A percentile compares a stretch with the other conserved stretches of the same genome.
Conservation (phyloP, 2,113 vertebrate genomes). For the Lontra canadensis region DNA sequence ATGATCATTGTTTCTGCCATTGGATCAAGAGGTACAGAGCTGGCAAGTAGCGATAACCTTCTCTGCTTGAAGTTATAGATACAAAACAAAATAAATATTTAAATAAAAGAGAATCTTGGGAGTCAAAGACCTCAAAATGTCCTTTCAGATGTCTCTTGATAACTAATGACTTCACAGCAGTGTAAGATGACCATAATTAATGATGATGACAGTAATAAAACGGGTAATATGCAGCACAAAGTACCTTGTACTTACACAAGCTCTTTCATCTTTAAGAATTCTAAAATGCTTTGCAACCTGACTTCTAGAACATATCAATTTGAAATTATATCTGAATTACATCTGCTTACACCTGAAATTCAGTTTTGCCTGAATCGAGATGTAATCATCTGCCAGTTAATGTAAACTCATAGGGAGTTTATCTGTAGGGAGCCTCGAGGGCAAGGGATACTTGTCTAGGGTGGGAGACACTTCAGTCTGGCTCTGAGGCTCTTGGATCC, state of each 20-base stretch:
- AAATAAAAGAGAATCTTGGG: not conserved
- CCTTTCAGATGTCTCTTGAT: not conserved
- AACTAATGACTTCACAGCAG: not conserved
- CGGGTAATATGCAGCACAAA: not conserved
- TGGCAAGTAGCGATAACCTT: not conserved
- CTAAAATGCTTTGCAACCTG: not conserved
- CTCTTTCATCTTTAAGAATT: slow-evolving; percentile 50
- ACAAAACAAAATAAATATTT: not conserved
- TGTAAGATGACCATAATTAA: slow-evolving; percentile 5
- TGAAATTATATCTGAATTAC: not conserved
- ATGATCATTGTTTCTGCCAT: not conserved
- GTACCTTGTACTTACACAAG: not conserved
- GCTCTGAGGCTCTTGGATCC: not conserved
- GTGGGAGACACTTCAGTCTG: not conserved
- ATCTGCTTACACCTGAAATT: not conserved
- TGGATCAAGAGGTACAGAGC: not conserved
- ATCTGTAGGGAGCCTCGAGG: not conserved
- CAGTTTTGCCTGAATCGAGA: not conserved
- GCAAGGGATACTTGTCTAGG: not conserved
- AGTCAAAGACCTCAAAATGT: not conserved
- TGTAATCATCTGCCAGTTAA: not conserved
- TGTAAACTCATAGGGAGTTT: not conserved
- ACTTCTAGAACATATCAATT: not conserved
- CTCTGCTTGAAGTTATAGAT: not conserved
- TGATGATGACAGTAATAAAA: slow-evolving; percentile 42